Base-by-base conservation (phyloP, 2,888 invertebrate species). In the Drosophila mimetica region DNA sequence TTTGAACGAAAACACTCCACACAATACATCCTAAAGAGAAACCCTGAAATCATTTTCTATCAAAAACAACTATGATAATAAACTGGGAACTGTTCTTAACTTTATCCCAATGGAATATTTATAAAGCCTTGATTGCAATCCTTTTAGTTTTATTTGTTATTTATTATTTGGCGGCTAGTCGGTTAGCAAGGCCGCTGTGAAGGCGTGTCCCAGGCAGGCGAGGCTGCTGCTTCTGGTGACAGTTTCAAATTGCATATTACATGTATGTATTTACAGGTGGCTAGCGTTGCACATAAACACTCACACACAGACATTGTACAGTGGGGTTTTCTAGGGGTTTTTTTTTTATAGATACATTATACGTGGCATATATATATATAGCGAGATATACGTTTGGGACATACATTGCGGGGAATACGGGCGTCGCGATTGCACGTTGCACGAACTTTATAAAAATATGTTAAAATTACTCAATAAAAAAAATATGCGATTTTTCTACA, bases 181-280 rank as follows among this genome's bases (percentile, higher is more conserved):
- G 22, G 22, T 39, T 61, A 32, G 9, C 25, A 58, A 63, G 63
- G 59, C 63, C 59, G 63, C 59, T 64, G 48, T 42, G 30, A 42
- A 50, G 59, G 57, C 34, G 57, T 25, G 57, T 20, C 36, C 37
- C 57, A 11, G 18, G 20, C 52, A 53, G 41, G 25, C 44, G n/a
- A 44, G 28, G 3, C n/a, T 25, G 9, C 47, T 20, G n/a, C 48
- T 28, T 36, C 42, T 32, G 34, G 5, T 16, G 55, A 30, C 48
- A 52, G 48, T 25, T 60, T 57, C 25, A 57, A 57, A 50, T 74
- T 52, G 74, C 77, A 74, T 71, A 67, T 83, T 78, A 84, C 84
- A 78, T 78, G 7, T 25, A 25, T 25, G 25, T 25, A 84, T 78
- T 84, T 78, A 78, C 78, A 78, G 13, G 51, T 65, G 42, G 60